Base-by-base conservation (phyloP, 2,113 vertebrate species). In the Willisornis vidua region DNA sequence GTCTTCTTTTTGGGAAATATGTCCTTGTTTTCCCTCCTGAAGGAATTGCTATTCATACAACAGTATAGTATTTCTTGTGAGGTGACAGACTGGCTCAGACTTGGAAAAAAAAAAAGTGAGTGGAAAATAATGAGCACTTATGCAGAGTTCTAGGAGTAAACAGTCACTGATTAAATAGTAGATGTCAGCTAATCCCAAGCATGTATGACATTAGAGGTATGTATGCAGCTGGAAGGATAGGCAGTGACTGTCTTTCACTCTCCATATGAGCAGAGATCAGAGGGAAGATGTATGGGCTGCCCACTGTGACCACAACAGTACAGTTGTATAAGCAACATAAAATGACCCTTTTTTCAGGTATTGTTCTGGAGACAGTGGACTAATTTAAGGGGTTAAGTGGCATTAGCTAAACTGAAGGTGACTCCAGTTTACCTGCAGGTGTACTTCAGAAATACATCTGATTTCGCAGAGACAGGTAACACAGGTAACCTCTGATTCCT, bases 91-190 rank as follows among this genome's bases (percentile, higher is more conserved):
- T 58, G 18, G 3, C n/a, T 63, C 14, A 45, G 22, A 35, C 9
- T 19, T 35, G 14, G 17, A 23, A 37, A n/a, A 49, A 68, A 37
- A 37, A 46, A 58, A 45, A 5, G 2, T 3, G 2, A 0, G 3
- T 37, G 19, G 15, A 51, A 62, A 79, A 72, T 31, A 77, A 10
- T 28, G n/a, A 72, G 9, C 3, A 3, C 6, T 66, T 70, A 49
- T 62, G 15, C 25, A 67, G 43, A 80, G 18, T 49, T 66, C 29
- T 67, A 93, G n/a, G 17, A 84, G 55, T 68, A 72, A 90, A 45
- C 8, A 76, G 12, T 59, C 15, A 43, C 29, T 55, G 51, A 79
- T 68, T 35, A 74, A 58, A 74, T 29, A 67, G 51, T 28, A 76
- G 25, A 15, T 79, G 29, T 48, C 51, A 77, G 29, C 45, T 90